A percentile compares a stretch with the other conserved stretches of the same genome.
Evolutionary conservation across 2,113 vertebrate genomes (phyloP).

Genomic region (Callithrix jacchus): DNA sequence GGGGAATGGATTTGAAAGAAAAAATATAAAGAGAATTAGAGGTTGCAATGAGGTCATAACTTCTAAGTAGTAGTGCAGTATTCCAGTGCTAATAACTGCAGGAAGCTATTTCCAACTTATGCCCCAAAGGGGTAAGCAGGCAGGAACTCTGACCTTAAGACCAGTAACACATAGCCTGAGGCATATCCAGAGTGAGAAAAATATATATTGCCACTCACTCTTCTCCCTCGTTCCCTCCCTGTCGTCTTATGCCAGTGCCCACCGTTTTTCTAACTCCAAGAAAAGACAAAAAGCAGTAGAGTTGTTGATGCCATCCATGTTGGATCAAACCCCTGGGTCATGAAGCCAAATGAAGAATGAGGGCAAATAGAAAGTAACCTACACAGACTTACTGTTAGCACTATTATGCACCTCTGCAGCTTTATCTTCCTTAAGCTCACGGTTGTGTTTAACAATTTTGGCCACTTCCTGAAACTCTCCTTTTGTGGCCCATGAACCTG

Average conservation of each 20-base stretch:
- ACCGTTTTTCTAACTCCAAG: neutral
- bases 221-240: neutral
- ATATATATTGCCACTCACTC: neutral
- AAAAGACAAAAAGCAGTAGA: neutral
- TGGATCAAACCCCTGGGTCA: neutral
- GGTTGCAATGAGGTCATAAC: neutral
- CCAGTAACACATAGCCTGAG: neutral
- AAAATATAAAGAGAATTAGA: neutral
- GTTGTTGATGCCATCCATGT: neutral
- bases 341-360: neutral
- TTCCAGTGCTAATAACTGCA: neutral
- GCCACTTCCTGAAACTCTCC: neutral
- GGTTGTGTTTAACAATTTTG: neutral
- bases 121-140: neutral
- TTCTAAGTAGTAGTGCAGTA: neutral
- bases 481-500: neutral
- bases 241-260: neutral
- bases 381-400: neutral
- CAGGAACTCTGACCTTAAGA: neutral
- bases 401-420: neutral
- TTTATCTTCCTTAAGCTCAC: neutral
- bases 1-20: slow-evolving; percentile 31
- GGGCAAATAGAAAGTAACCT: neutral
- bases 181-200: neutral
- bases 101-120: neutral